phyloP scores from a whole-genome alignment of 2,888 invertebrate genomes.

The Sceliomorpha sp. region DNA sequence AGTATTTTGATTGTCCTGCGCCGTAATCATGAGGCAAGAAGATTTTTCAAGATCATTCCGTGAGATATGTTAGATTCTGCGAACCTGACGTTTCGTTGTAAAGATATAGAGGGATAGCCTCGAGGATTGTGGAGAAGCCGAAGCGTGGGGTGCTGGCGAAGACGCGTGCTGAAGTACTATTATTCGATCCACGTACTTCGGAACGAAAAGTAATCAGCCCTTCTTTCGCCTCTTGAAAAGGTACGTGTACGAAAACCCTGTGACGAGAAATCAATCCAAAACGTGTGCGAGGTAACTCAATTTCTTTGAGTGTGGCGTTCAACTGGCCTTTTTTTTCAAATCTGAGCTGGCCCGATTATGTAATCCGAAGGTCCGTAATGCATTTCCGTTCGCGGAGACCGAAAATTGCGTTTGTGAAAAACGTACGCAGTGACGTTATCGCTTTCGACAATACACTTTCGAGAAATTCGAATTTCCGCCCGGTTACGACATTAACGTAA shows the following conservation, averaged over 20 bases:
- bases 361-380: conserved; percentile 20
- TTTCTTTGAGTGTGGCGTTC: conserved; percentile 57
- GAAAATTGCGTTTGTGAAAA: not conserved
- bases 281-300: conserved; percentile 69
- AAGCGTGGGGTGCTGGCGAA: conserved; percentile 27
- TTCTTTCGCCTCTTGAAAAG: conserved; percentile 56
- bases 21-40: conserved; percentile 31
- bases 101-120: conserved; percentile 43
- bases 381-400: conserved; percentile 5
- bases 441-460: too few species aligned
- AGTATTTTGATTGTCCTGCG: conserved; percentile 37
- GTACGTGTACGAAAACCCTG: conserved; percentile 57
- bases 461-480: too few species aligned
- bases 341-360: conserved; percentile 40
- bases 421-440: too few species aligned
- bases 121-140: conserved; percentile 40
- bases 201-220: conserved; percentile 74
- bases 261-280: conserved; percentile 69
- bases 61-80: conserved; percentile 45
- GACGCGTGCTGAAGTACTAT: conserved; percentile 54
- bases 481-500: too few species aligned
- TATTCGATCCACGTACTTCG: conserved; percentile 71
- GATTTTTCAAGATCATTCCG: conserved; percentile 45
- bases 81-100: conserved; percentile 39
- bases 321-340: conserved; percentile 28